phyloP scores from a whole-genome alignment of 1,140 invertebrate species.

The Campoletis sonorensis region DNA sequence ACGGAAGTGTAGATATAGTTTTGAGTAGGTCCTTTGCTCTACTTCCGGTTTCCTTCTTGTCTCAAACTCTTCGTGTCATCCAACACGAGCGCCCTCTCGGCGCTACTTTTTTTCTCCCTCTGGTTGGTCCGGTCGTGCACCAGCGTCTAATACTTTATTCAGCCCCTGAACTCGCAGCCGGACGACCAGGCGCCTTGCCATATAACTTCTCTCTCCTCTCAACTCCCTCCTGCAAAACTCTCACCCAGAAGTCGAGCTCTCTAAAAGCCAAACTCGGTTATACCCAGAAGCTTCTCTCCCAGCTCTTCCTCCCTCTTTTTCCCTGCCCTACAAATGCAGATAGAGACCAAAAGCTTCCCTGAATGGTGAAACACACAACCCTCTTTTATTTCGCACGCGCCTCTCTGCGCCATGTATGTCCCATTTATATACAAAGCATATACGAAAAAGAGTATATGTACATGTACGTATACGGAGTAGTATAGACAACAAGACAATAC shows the following conservation, averaged over 20 bases:
- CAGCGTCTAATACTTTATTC: constrained; percentile 64
- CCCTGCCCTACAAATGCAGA: constrained; percentile 12
- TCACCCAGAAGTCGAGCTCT: background rate
- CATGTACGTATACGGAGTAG: background rate
- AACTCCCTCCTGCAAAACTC: background rate
- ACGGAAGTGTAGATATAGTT: constrained; percentile 40
- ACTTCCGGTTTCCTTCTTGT: constrained; percentile 17
- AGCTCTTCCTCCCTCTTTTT: background rate
- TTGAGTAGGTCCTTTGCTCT: constrained; percentile 36
- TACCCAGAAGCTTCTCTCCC: constrained; percentile 26
- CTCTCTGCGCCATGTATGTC: background rate
- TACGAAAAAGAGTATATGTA: background rate
- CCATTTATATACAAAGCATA: background rate
- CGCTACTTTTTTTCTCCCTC: background rate
- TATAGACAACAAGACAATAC: background rate
- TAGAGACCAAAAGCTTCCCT: constrained; percentile 24
- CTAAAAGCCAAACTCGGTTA: constrained; percentile 24
- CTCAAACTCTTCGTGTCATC: constrained; percentile 24
- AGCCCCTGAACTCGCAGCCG: constrained; percentile 40
- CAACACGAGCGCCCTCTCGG: constrained; percentile 16
- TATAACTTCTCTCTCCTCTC: constrained; percentile 12
- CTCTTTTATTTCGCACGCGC: constrained; percentile 48
- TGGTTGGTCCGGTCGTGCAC: constrained; percentile 38
- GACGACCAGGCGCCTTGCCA: constrained; percentile 31
- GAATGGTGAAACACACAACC: background rate